Evolutionary conservation across 2,888 invertebrate genomes (phyloP), one percentile per base, ranked within the genome.

Genomic region (Leptinotarsa juncta): DNA sequence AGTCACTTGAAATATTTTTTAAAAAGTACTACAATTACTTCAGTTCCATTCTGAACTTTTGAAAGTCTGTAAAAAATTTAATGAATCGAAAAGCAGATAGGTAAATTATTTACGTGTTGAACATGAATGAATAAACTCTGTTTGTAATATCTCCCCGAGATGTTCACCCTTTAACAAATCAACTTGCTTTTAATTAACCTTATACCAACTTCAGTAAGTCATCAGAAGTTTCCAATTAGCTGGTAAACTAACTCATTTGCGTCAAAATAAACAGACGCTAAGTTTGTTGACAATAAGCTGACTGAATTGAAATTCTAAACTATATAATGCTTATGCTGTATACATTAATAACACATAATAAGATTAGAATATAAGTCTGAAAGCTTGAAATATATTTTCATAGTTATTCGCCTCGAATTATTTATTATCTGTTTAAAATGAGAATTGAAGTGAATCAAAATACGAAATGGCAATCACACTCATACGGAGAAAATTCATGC

Each of bases 191-290:
- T 71, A 73, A 73, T 73, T 67, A 73, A 72, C 67, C 68, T 71
- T 57, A 71, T 71, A 65, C 73, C 16, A 73, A 73, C 65, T 76
- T 73, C 65, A 20, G 50, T 65, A 68, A 73, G 76, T 76, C 76
- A 71, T 76, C 70, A 76, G 76, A 71, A 76, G 71, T 71, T 76
- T 71, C 73, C 73, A 76, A 76, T 76, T 76, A 76, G 71, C 68
- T 50, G 42, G 71, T 50, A 32, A 75, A 73, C 73, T 71, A 70
- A 76, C 65, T 71, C 67, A 71, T 73, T 67, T 65, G 65, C 65
- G 70, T 73, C 73, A 73, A 76, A 71, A 76, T 65, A 76, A 76
- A 67, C 75, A 76, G 57, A 70, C 55, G 55, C 51, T 55, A 65
- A 71, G 71, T 73, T 73, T 65, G 68, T 71, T 73, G 73, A 76